Conservation (phyloP, 2,113 vertebrate species). For the Vanacampus margaritifer region DNA sequence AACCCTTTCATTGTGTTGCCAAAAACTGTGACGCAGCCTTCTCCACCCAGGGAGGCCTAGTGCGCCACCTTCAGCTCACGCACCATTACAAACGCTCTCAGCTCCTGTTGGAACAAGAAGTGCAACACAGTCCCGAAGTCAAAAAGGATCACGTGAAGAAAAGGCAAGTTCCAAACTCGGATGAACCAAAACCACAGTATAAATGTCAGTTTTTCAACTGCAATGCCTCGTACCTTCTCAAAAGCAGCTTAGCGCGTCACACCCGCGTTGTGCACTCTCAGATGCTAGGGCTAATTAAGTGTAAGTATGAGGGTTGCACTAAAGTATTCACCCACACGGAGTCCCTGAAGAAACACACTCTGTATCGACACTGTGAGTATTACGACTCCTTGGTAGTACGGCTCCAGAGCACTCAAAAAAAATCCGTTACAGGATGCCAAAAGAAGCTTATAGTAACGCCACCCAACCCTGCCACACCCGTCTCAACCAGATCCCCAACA, state of each 20-base stretch:
- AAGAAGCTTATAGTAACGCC: conserved; percentile 69
- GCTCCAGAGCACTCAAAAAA: conserved; percentile 74
- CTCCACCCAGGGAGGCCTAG: conserved; percentile 85
- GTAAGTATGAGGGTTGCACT: conserved; percentile 84
- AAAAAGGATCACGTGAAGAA: conserved; percentile 77
- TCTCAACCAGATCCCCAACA: conserved; percentile 22
- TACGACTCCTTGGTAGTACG: conserved; percentile 77
- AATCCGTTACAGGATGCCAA: conserved; percentile 72
- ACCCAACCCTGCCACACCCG: conserved; percentile 32
- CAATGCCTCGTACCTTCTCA: conserved; percentile 82
- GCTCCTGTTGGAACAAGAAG: conserved; percentile 85
- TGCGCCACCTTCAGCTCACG: conserved; percentile 86
- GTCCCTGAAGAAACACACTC: conserved; percentile 83
- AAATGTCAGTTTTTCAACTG: conserved; percentile 85
- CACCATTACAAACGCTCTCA: conserved; percentile 92
- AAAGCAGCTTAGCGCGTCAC: conserved; percentile 85
- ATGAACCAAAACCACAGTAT: conserved; percentile 78
- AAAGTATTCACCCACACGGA: conserved; percentile 80
- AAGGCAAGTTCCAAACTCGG: conserved; percentile 33
- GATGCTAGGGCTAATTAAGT: conserved; percentile 70
- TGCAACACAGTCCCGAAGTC: conserved; percentile 65
- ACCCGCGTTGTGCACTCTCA: conserved; percentile 58
- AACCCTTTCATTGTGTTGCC: conserved; percentile 92
- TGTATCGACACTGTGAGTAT: conserved; percentile 82
- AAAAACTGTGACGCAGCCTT: conserved; percentile 90